A percentile compares a stretch with the other conserved stretches of the same genome.
These are phyloP conservation scores for Zhengitettix transpicula DNA, from an alignment of 2,888 invertebrate genomes.

Conservation along the genomic window DNA sequence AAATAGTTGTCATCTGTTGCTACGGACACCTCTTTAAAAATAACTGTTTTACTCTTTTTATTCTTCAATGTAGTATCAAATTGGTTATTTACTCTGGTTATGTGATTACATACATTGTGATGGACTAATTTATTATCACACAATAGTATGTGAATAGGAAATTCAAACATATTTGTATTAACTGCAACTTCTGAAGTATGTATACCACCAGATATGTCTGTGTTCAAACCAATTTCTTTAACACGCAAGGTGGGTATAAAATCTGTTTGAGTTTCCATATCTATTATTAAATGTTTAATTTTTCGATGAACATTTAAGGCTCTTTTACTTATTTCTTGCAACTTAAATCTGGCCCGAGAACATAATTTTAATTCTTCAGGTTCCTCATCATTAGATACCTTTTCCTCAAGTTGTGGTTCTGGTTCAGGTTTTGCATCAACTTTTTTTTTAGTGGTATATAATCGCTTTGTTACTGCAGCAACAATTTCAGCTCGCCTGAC, in stretches of 20 bases:
- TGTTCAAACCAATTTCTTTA: neutral
- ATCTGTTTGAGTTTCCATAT: neutral
- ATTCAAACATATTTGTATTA: neutral
- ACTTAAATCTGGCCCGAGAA: conserved; percentile 36
- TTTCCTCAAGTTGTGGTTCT: neutral
- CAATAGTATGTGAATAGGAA: neutral
- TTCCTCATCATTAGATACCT: conserved; percentile 20
- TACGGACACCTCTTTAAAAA: neutral
- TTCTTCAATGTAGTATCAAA: neutral
- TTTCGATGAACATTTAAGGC: neutral
- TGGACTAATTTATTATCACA: too few relatives aligned
- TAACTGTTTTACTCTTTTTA: neutral
- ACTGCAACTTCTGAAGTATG: neutral
- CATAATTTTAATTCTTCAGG: conserved; percentile 38
- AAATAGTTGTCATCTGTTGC: neutral
- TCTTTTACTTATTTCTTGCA: conserved; percentile 40
- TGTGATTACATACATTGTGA: too few relatives aligned
- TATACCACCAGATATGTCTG: neutral
- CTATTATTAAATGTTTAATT: neutral
- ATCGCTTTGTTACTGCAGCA: conserved; percentile 49
- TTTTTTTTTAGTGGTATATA: conserved; percentile 30
- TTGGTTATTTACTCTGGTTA: neutral
- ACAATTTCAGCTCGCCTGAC: conserved; percentile 39
- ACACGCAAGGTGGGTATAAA: neutral
- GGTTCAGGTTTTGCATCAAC: conserved; percentile 3